Percentiles rank a stretch among this genome's conserved stretches.
Conservation (phyloP, 2,797 vertebrate genomes). For the Micromesistius poutassou region DNA sequence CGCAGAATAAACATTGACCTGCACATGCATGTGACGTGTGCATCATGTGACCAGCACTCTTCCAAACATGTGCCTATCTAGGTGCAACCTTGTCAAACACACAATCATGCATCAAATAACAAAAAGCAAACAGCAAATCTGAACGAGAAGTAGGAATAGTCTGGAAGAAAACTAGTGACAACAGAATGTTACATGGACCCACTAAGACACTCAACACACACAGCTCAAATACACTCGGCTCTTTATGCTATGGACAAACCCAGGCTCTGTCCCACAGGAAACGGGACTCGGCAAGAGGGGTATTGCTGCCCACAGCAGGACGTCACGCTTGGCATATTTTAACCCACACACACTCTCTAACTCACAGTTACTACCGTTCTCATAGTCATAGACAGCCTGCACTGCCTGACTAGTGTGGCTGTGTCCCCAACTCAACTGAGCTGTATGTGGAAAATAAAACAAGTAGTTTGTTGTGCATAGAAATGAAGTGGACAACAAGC, state of each 20-base stretch:
- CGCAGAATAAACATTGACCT: not conserved
- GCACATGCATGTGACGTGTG: not conserved
- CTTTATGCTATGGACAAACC: slow-evolving; percentile 38
- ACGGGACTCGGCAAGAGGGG: slow-evolving; percentile 26
- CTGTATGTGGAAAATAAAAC: not conserved
- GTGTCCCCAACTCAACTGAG: not conserved
- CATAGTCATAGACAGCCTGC: too few relatives aligned
- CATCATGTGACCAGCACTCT: not conserved
- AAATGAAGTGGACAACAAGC: not conserved
- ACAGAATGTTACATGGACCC: not conserved
- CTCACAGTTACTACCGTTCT: too few relatives aligned
- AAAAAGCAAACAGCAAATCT: not conserved
- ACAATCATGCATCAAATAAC: not conserved
- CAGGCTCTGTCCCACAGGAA: slow-evolving; percentile 49
- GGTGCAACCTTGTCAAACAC: not conserved
- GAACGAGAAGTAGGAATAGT: not conserved
- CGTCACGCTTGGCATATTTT: not conserved
- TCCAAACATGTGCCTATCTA: not conserved
- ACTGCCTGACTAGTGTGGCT: not conserved
- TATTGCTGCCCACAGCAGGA: not conserved
- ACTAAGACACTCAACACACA: not conserved
- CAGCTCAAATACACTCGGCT: not conserved
- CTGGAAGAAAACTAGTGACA: not conserved
- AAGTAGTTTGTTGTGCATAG: not conserved
- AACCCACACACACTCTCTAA: not conserved